phyloP scores from a whole-genome alignment of 2,888 invertebrate species.

The Leptinotarsa peninsularis region DNA sequence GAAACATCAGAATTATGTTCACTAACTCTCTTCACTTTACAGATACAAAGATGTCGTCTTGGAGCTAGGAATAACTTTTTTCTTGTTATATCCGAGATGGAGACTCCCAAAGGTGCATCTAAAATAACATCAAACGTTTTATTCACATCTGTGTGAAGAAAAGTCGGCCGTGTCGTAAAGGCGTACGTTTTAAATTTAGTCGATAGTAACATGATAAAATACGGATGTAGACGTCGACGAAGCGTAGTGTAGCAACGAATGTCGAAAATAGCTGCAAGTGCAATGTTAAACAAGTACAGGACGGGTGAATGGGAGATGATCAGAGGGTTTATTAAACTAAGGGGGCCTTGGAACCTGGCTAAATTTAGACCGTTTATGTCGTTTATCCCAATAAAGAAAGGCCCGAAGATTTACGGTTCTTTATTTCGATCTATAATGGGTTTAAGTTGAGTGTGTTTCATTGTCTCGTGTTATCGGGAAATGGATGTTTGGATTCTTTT shows the following conservation, averaged over 20 bases:
- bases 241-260: slow-evolving; percentile 42
- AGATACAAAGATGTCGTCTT: too few relatives aligned
- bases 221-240: slow-evolving; percentile 36
- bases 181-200: slow-evolving; percentile 33
- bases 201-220: slow-evolving; percentile 32
- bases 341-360: slow-evolving; percentile 44
- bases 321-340: slow-evolving; percentile 47
- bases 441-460: neutral
- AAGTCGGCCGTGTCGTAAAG: slow-evolving; percentile 28
- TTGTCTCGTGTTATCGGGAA: neutral
- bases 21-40: too few relatives aligned
- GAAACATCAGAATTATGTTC: too few relatives aligned
- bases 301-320: slow-evolving; percentile 41
- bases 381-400: slow-evolving; percentile 33
- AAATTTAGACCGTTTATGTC: slow-evolving; percentile 43
- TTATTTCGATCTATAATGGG: slow-evolving; percentile 9
- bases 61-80: too few relatives aligned
- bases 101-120: neutral
- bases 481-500: too few relatives aligned
- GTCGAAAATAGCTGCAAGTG: slow-evolving; percentile 47
- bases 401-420: slow-evolving; percentile 12
- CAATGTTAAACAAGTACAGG: slow-evolving; percentile 44
- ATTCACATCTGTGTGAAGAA: slow-evolving; percentile 35
- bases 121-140: slow-evolving; percentile 5
- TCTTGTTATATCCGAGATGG: too few relatives aligned